Conservation (phyloP, 2,797 vertebrate genomes). For the Cirrhinus molitorella region DNA sequence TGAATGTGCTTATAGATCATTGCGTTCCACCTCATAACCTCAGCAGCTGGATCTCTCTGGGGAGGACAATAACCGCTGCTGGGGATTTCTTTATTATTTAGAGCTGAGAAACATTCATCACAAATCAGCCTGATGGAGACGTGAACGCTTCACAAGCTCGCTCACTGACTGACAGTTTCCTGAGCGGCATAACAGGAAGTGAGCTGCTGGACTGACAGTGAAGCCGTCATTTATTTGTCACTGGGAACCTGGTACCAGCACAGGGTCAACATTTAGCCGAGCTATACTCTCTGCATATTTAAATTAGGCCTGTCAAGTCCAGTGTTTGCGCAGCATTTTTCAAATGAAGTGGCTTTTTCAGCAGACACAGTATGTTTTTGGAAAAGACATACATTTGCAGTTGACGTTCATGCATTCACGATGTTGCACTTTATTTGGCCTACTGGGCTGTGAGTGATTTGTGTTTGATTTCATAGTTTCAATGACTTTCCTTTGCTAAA, state of each 20-base stretch:
- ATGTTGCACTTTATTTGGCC: neutral
- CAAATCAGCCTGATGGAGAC: slow-evolving; percentile 7
- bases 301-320: slow-evolving; percentile 3
- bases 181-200: neutral
- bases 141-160: slow-evolving; percentile 6
- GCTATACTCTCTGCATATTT: neutral
- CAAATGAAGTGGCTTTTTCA: neutral
- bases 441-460: neutral
- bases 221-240: slow-evolving; percentile 34
- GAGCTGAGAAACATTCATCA: slow-evolving; percentile 23
- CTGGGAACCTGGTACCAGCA: neutral
- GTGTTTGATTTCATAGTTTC: neutral
- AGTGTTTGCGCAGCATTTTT: neutral
- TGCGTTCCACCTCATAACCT: neutral
- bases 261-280: neutral
- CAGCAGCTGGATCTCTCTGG: neutral
- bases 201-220: neutral
- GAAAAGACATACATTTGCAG: neutral
- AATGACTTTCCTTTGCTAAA: neutral
- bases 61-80: slow-evolving; percentile 4
- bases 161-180: slow-evolving; percentile 20
- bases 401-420: neutral
- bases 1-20: neutral
- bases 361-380: neutral
- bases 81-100: slow-evolving; percentile 32